Base-by-base conservation (phyloP, 2,797 vertebrate species). In the Passerculus sandwichensis region DNA sequence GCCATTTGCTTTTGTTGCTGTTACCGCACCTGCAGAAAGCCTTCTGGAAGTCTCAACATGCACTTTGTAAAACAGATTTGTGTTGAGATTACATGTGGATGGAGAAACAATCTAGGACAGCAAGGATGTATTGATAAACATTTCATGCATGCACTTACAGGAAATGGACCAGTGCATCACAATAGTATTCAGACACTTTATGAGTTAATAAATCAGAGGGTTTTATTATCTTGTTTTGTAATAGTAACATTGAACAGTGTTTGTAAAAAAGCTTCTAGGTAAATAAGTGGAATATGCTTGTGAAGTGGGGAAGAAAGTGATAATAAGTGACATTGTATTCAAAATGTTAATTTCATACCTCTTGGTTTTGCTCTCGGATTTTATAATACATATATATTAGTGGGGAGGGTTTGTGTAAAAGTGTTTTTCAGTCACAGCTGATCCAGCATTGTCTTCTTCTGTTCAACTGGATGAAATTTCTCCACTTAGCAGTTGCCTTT, bases 141-240 rank as follows among this genome's bases (percentile, higher is more conserved):
- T 60, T 85, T 75, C 13, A 4, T 38, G 9, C 3, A 0, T 29
- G 10, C 47, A 2, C 25, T 62, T 66, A 15, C 7, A 91, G 36
- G 34, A 71, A 25, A 34, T 65, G 0, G 1, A 50, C 7, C 15
- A 15, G 3, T 42, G 22, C 53, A 36, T 42, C 5, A 0, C 26
- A 69, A 11, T 6, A 38, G 11, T 29, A 13, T 38, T 32, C 9
- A 66, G n/a, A 32, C 3, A 15, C 22, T 48, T 51, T 18, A 51
- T 11, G 16, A 77, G 15, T 60, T 74, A 61, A 36, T 50, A 66
- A 72, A 25, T 27, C 9, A 30, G 29, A 26, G 21, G 2, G 4
- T 1, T 48, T 85, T 79, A 21, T 71, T 25, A 13, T 53, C 27
- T 76, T 29, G 8, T 42, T 65, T 78, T 93, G 27, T 57, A 10